Percentiles rank a stretch among this genome's conserved stretches.
phyloP scores from a whole-genome alignment of 2,888 invertebrate species.

The Hesperia comma region DNA sequence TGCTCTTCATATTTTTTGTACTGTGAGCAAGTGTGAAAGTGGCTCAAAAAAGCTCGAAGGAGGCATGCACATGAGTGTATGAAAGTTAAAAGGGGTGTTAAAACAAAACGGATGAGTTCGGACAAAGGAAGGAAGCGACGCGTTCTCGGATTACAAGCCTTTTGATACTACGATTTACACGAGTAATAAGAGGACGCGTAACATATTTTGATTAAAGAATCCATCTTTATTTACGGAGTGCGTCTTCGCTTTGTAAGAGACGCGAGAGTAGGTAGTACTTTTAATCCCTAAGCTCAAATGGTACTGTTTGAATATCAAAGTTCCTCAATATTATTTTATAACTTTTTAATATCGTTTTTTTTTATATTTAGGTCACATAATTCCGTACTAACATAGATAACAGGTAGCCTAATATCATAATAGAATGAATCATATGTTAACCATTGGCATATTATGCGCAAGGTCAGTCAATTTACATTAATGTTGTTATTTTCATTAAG shows the following conservation, averaged over 20 bases:
- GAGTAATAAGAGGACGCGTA: conserved; percentile 66
- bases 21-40: conserved; percentile 47
- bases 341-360: too few relatives aligned
- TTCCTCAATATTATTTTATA: too few relatives aligned
- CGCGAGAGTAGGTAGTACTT: too few relatives aligned
- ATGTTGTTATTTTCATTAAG: too few relatives aligned
- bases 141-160: conserved; percentile 69
- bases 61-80: conserved; percentile 72
- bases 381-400: too few relatives aligned
- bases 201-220: conserved; percentile 81
- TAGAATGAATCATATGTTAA: too few relatives aligned
- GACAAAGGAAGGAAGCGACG: conserved; percentile 81
- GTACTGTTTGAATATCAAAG: too few relatives aligned
- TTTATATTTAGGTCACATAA: too few relatives aligned
- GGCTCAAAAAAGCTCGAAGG: conserved; percentile 59
- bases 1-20: conserved; percentile 6
- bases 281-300: too few relatives aligned
- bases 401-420: too few relatives aligned
- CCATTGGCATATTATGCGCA: too few relatives aligned
- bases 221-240: conserved; percentile 48
- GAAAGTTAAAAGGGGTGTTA: conserved; percentile 82
- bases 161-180: conserved; percentile 69
- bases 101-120: conserved; percentile 82
- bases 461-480: too few relatives aligned
- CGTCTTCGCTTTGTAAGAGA: conserved; percentile 40